Evolutionary conservation across 2,888 invertebrate species (phyloP), one percentile per base, ranked within the genome.

Genomic region (Eretmocerus hayati): DNA sequence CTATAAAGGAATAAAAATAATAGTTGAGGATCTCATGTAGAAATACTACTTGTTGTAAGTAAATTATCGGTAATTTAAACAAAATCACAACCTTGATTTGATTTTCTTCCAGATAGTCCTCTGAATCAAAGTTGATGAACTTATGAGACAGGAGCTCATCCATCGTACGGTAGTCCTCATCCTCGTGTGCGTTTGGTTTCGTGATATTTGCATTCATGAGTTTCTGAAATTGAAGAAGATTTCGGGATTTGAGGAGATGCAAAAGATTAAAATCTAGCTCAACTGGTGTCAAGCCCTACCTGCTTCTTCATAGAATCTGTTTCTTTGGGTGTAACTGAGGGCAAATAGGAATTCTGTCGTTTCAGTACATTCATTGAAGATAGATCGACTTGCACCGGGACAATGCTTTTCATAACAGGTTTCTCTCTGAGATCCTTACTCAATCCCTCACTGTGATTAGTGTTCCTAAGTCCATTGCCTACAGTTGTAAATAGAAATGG

Each of bases 111-210:
- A 22, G 4, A 43, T 40, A 43, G 37, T 52, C 46, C 30, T 52
- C 48, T 16, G 46, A 52, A 37, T 52, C 52, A 22, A 48, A 49
- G n/a, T 48, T 43, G 18, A 52, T 40, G 33, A 52, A 52, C 5
- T 39, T 42, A 32, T 52, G 52, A 8, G 46, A 1, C 13, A 37
- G 16, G 15, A 38, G 13, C 15, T 48, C 31, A 11, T 48, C 35
- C 41, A 4, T 33, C 3, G 22, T 18, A 9, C 42, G 38, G 9
- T 39, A 26, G 39, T 36, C 30, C 13, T 18, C 35, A 16, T 22
- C 15, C 30, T 31, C 20, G 18, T 33, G 3, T 35, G 38, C 36
- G 2, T 42, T 42, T 11, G 18, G 3, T 21, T 13, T 18, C 4
- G 39, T 20, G 32, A 9, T 33, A 37, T 23, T 22, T 16, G 4